Base-by-base conservation (phyloP, 2,888 invertebrate species). In the Biston stratarius region DNA sequence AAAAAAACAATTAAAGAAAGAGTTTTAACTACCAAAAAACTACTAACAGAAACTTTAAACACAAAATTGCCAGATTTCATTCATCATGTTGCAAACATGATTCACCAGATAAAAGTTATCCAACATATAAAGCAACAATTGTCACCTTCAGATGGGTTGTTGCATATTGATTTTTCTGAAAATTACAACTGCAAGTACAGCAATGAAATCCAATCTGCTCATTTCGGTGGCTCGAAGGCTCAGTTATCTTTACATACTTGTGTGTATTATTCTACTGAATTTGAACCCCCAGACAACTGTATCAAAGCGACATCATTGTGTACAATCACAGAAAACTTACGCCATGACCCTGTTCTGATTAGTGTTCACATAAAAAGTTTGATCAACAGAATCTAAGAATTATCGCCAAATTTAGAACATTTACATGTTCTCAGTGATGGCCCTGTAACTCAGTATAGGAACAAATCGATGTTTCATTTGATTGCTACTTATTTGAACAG, bases 311-410 rank as follows among this genome's bases (percentile, higher is more conserved):
- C 44, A 48, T 59, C 59, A n/a, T 48, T 52, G 9, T 52, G 52
- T 36, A 53, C 58, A 2, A 36, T 64, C 53, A 33, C 36, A 33
- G 36, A 48, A 34, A 38, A 47, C 38, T 10, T 33, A 36, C 42
- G 42, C n/a, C 64, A 64, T 33, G 24, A 59, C 7, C 47, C 64
- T 6, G 11, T 12, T n/a, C 53, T 59, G 7, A 64, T 64, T 33
- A 53, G 64, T 58, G 64, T 51, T 10, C 64, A 64, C 15, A 38
- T 64, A 15, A n/a, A n/a, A n/a, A n/a, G n/a, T n/a, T n/a, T n/a
- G n/a, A n/a, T n/a, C 47, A n/a, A 12, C 64, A 53, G 9, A 42
- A 59, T 36, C 24, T 59, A 34, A 24, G 48, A 34, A 14, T 42
- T 9, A 15, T 45, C 6, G 52, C 7, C n/a, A 45, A 45, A n/a